Base-by-base conservation (phyloP, 2,113 vertebrate species). In the Strix aluco region DNA sequence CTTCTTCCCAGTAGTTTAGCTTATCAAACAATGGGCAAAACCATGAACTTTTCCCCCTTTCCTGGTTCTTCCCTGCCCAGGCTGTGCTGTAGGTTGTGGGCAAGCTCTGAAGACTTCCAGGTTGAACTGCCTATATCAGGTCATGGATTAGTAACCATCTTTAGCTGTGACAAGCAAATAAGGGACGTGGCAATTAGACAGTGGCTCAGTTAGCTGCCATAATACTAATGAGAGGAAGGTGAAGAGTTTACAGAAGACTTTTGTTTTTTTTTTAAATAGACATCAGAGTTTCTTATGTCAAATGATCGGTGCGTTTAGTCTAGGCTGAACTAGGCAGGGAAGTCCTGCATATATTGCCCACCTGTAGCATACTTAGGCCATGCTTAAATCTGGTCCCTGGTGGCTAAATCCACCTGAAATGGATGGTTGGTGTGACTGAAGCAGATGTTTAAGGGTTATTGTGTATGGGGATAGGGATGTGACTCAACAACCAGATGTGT, bases 41-140 rank as follows among this genome's bases (percentile, higher is more conserved):
- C 12, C 10, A 9, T 16, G 26, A 74, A 47, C 12, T 27, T 10
- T 42, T 61, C 29, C 14, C 46, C 11, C 7, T 59, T 46, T n/a
- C 29, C 17, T 26, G 44, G 13, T 54, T 81, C 25, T 36, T 47
- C 11, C 22, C n/a, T 88, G 8, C 51, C 16, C 34, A 15, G 19
- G 18, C 9, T 6, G 16, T 32, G 34, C 30, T 82, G 10, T 19
- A 25, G 30, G 22, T 62, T 46, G 26, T 15, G n/a, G 44, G 20
- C 44, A 34, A 75, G 18, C 21, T 49, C 16, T 0, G 4, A 34
- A 26, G 42, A 7, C 27, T 77, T 62, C 51, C 6, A 11, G 26
- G 13, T n/a, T 0, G 3, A 59, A 18, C 52, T 19, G 20, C 19
- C 8, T 40, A 0, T 34, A 7, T 7, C 20, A 22, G 34, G 17